Evolutionary conservation across 2,797 vertebrate genomes (phyloP).

Genomic region (Nasua narica): DNA sequence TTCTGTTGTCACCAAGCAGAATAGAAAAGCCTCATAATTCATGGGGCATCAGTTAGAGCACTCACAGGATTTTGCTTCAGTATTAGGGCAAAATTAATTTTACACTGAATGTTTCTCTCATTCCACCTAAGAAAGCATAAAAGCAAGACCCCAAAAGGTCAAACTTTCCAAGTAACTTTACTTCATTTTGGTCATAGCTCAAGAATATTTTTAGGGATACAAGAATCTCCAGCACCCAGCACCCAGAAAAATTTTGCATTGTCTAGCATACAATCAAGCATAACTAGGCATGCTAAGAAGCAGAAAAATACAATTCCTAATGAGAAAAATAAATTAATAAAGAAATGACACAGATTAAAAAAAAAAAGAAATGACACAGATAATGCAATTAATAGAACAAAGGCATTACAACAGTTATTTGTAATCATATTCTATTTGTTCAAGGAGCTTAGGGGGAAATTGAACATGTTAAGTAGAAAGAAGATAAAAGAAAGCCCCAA

Average conservation of each 20-base stretch:
- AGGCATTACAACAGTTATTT: not conserved
- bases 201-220: not conserved
- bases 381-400: not conserved
- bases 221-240: not conserved
- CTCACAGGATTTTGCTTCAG: not conserved
- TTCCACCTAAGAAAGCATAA: not conserved
- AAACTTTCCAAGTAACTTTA: not conserved
- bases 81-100: not conserved
- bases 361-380: not conserved
- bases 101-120: not conserved
- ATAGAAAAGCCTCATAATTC: not conserved
- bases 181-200: not conserved
- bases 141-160: not conserved
- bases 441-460: not conserved
- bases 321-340: not conserved
- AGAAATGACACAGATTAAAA: too few relatives aligned
- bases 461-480: not conserved
- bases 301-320: not conserved
- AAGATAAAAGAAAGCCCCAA: not conserved
- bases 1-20: not conserved
- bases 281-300: not conserved
- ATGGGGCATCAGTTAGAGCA: not conserved
- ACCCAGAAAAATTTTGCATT: not conserved
- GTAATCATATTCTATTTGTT: not conserved
- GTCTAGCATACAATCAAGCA: not conserved